Conservation (phyloP, 1,140 invertebrate species). For the Musca vetustissima region DNA sequence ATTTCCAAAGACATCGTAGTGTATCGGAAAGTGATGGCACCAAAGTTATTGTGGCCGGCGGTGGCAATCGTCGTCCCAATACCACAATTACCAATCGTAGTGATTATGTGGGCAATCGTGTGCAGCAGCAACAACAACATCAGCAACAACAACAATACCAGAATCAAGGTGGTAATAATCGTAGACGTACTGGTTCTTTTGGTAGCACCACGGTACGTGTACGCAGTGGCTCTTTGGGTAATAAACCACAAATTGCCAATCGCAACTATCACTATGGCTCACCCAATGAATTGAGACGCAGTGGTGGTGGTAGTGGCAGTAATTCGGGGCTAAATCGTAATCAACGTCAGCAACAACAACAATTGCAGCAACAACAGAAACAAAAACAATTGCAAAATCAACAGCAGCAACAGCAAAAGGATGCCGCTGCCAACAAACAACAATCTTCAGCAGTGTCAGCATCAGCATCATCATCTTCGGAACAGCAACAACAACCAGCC, state of each 20-base stretch:
- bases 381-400: too few relatives aligned
- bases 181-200: slow-evolving; percentile 52
- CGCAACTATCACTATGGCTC: slow-evolving; percentile 39
- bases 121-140: slow-evolving; percentile 46
- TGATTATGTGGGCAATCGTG: slow-evolving; percentile 50
- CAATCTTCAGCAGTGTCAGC: slow-evolving; percentile 22
- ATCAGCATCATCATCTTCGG: slow-evolving; percentile 27
- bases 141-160: slow-evolving; percentile 47
- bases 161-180: slow-evolving; percentile 38
- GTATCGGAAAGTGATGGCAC: slow-evolving; percentile 61
- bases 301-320: slow-evolving; percentile 35
- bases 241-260: slow-evolving; percentile 47
- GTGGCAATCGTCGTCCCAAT: slow-evolving; percentile 46
- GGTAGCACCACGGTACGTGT: slow-evolving; percentile 56
- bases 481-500: slow-evolving; percentile 29
- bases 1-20: slow-evolving; percentile 62
- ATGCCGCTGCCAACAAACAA: slow-evolving; percentile 29
- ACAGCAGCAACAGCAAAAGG: slow-evolving; percentile 27
- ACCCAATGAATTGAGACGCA: slow-evolving; percentile 42
- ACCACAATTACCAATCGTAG: slow-evolving; percentile 54
- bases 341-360: slow-evolving; percentile 30
- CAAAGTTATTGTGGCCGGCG: slow-evolving; percentile 40
- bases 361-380: slow-evolving; percentile 22
- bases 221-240: slow-evolving; percentile 52
- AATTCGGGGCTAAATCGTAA: slow-evolving; percentile 43